A percentile compares a stretch with the other conserved stretches of the same genome.
These are phyloP conservation scores for Lutjanus argentimaculatus DNA, from an alignment of 2,797 vertebrate species.

Conservation along the genomic window DNA sequence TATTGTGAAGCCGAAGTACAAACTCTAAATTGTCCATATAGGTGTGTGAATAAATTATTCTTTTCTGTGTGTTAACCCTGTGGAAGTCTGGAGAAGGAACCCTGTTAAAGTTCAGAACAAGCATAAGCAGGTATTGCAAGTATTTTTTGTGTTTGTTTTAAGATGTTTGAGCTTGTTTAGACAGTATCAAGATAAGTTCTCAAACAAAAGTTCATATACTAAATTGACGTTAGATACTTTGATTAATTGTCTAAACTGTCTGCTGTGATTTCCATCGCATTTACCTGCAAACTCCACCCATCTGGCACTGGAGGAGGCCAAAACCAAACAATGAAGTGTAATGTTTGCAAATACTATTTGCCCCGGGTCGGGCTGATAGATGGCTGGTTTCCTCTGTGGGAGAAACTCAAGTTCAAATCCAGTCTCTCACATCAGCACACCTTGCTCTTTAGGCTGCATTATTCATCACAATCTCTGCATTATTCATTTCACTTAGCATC, in stretches of 20 bases:
- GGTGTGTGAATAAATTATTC: slow-evolving; percentile 3
- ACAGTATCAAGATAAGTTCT: slow-evolving; percentile 18
- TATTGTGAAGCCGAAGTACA: slow-evolving; percentile 16
- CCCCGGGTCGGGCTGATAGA: slow-evolving; percentile 65
- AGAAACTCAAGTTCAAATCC: slow-evolving; percentile 73
- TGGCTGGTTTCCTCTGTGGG: slow-evolving; percentile 63
- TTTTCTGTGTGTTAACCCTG: neutral
- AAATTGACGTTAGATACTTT: slow-evolving; percentile 40
- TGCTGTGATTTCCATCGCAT: slow-evolving; percentile 59
- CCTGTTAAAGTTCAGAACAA: slow-evolving; percentile 2
- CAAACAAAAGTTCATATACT: slow-evolving; percentile 32
- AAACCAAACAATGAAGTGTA: slow-evolving; percentile 71
- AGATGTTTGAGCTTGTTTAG: slow-evolving; percentile 1
- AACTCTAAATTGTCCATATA: slow-evolving; percentile 10
- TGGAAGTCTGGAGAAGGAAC: neutral
- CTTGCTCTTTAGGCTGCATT: slow-evolving; percentile 69
- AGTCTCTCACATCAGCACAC: slow-evolving; percentile 63
- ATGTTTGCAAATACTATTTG: slow-evolving; percentile 76
- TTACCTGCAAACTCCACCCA: slow-evolving; percentile 61
- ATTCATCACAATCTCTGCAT: slow-evolving; percentile 70
- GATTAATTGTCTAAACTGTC: slow-evolving; percentile 54
- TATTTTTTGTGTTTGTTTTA: slow-evolving; percentile 19
- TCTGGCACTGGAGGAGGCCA: slow-evolving; percentile 56
- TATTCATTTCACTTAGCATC: slow-evolving; percentile 68
- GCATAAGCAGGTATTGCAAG: neutral